Evolutionary conservation across 2,797 vertebrate genomes (phyloP).

Genomic region (Tokudaia muenninki): DNA sequence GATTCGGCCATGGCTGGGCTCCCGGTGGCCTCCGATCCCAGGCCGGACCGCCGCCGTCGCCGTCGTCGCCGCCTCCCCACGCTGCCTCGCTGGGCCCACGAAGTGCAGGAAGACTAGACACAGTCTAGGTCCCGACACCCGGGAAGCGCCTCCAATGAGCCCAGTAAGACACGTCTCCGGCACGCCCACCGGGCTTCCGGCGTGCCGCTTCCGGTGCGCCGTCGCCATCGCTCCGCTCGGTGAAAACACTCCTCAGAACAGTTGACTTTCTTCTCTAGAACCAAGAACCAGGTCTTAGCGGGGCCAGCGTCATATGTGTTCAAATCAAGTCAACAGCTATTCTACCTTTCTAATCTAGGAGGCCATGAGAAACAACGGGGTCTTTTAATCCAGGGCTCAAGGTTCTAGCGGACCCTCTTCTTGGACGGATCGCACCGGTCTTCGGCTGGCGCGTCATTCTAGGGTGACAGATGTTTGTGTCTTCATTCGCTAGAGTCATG

Average conservation of each 20-base stretch:
- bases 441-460: background rate
- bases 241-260: background rate
- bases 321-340: background rate
- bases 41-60: slow-evolving; percentile 64
- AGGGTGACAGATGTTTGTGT: background rate
- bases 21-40: slow-evolving; percentile 3
- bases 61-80: slow-evolving; percentile 78
- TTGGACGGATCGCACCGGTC: background rate
- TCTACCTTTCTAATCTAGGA: background rate
- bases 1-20: slow-evolving; percentile 74
- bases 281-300: background rate
- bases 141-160: background rate
- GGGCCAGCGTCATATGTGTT: fast-evolving
- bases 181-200: background rate
- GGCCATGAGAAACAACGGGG: background rate
- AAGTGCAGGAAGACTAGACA: fast-evolving
- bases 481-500: background rate
- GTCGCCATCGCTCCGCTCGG: background rate
- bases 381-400: background rate
- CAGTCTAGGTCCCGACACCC: background rate
- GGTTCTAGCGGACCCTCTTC: slow-evolving; percentile 28
- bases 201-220: slow-evolving; percentile 56
- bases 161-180: background rate
- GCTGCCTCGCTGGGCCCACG: background rate
- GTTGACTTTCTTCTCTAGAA: background rate